phyloP scores from a whole-genome alignment of 2,888 invertebrate genomes.

The Pseudoips prasinana region DNA sequence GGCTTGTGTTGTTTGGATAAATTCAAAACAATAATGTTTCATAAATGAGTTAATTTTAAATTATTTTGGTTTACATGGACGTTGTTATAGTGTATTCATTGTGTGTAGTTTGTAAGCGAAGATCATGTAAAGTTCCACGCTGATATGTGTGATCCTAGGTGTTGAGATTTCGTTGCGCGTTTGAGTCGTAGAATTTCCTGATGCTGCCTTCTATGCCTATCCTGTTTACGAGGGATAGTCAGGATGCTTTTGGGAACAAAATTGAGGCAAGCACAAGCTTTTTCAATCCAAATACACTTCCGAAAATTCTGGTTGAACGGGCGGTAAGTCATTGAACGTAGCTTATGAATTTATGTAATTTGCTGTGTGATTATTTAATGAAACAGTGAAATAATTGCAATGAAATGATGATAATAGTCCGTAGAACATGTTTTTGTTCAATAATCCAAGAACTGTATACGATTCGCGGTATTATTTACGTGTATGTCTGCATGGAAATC shows the following conservation, averaged over 20 bases:
- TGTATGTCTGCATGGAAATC: constrained; percentile 18
- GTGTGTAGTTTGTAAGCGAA: constrained; percentile 36
- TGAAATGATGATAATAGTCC: no score
- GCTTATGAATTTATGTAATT: constrained; percentile 32
- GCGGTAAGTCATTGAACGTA: constrained; percentile 57
- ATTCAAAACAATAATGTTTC: constrained; percentile 53
- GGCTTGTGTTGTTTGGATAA: constrained; percentile 53
- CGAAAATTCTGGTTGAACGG: constrained; percentile 51
- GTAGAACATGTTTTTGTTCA: no score
- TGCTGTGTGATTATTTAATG: constrained; percentile 8
- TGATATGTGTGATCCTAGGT: constrained; percentile 35
- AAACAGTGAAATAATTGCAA: no score
- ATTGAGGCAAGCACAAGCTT: constrained; percentile 70
- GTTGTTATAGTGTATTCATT: constrained; percentile 32
- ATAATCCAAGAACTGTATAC: no score
- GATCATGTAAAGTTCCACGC: constrained; percentile 48
- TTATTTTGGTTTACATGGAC: constrained; percentile 39
- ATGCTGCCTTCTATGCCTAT: constrained; percentile 81
- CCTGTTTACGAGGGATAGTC: constrained; percentile 71
- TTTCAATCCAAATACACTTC: constrained; percentile 53
- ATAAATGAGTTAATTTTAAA: constrained; percentile 33
- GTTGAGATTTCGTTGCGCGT: constrained; percentile 46
- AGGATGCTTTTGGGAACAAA: constrained; percentile 76
- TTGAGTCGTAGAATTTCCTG: constrained; percentile 48
- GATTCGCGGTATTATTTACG: neutral